phyloP scores from a whole-genome alignment of 2,113 vertebrate species.

The Picathartes gymnocephalus region DNA sequence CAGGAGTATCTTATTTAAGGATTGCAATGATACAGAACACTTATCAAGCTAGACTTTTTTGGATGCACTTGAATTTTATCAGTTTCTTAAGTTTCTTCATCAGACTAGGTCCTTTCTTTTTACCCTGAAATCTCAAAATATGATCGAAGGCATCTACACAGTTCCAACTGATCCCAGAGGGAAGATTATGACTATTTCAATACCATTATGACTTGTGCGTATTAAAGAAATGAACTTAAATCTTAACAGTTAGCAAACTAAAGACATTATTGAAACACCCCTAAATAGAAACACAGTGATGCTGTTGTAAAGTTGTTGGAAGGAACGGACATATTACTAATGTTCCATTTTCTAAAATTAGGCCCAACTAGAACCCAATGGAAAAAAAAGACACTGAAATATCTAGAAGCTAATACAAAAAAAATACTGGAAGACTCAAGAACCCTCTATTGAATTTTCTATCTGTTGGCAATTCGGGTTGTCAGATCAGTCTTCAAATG shows the following conservation, averaged over 20 bases:
- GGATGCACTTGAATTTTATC: not conserved
- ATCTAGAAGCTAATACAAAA: not conserved
- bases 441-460: not conserved
- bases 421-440: not conserved
- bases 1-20: not conserved
- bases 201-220: not conserved
- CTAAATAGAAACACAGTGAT: not conserved
- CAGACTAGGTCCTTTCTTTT: not conserved
- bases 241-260: not conserved
- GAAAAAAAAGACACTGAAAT: not conserved
- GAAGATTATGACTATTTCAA: not conserved
- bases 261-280: not conserved
- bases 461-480: not conserved
- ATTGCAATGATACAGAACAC: not conserved
- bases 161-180: not conserved
- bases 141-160: not conserved
- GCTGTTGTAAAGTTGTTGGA: not conserved
- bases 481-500: not conserved
- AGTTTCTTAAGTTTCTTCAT: not conserved
- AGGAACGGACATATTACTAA: not conserved
- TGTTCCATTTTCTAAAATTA: not conserved
- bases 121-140: not conserved
- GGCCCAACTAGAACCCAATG: accelerated
- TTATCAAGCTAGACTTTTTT: not conserved
- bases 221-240: not conserved